Base-by-base conservation (phyloP, 2,113 vertebrate genomes). In the Carollia perspicillata region DNA sequence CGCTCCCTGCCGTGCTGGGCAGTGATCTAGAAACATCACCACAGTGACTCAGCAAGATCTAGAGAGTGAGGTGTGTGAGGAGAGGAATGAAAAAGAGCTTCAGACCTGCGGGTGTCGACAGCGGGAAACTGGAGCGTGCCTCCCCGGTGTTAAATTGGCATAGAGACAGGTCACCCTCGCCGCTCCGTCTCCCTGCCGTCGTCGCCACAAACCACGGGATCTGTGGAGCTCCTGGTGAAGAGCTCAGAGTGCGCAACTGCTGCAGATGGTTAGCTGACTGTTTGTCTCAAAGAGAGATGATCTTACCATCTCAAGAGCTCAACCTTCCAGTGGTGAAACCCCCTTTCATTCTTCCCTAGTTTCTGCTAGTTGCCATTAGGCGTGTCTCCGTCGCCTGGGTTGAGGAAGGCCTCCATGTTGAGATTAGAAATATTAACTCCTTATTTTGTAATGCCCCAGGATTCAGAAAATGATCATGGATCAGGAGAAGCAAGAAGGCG, bases 181-280 rank as follows among this genome's bases (percentile, higher is more conserved):
- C 11, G 42, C 1, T 0, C 65, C 3, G 17, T 23, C 30, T 58
- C 66, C 11, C 35, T 63, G 8, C 80, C 4, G 0, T 8, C 0
- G 0, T 9, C 1, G 0, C 75, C 65, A 28, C 8, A 33, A 12
- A 2, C 35, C 58, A 3, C 2, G 0, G 23, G 0, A 1, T 8
- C 13, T 14, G 18, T 68, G 1, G 30, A 78, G 58, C 14, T 71
- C 26, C 85, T 6, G 2, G 8, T 23, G 18, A 30, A 49, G 44
- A 93, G 58, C 65, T n/a, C 40, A 28, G 81, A 65, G 22, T 2
- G 1, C n/a, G 47, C 71, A 37, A 30, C 18, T n/a, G 47, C 47
- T 55, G 22, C 33, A 35, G 16, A 1, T 37, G 65, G 30, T 87
- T 23, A 51, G 53, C 80, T 42, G 7, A 30, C 44, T 23, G 0